Percentiles rank a stretch among this genome's conserved stretches.
These are phyloP conservation scores for Cacoxenus indagator DNA, from an alignment of 2,888 invertebrate genomes.

Conservation along the genomic window DNA sequence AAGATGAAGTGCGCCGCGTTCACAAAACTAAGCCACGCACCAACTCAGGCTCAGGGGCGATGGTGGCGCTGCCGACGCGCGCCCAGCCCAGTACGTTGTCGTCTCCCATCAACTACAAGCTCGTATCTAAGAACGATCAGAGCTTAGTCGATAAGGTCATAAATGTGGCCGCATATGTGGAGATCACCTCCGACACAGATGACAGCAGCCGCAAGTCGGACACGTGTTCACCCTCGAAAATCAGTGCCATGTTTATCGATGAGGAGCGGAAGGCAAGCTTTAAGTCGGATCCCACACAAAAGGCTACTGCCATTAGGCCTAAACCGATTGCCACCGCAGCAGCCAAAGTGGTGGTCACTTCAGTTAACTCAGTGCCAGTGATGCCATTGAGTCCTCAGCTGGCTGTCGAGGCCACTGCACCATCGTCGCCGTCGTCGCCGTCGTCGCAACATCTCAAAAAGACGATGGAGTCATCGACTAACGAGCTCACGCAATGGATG, in stretches of 20 bases:
- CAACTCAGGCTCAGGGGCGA: slow-evolving; percentile 21
- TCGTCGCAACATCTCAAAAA: slow-evolving; percentile 25
- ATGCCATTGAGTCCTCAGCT: slow-evolving; percentile 44
- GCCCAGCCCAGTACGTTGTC: slow-evolving; percentile 33
- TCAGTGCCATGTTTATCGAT: slow-evolving; percentile 71
- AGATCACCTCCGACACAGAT: slow-evolving; percentile 70
- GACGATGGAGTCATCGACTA: slow-evolving; percentile 36
- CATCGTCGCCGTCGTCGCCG: slow-evolving; percentile 4
- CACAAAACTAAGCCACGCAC: slow-evolving; percentile 70
- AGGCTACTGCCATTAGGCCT: slow-evolving; percentile 44
- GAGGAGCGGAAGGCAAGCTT: slow-evolving; percentile 71
- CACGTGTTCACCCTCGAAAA: slow-evolving; percentile 65
- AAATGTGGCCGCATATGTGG: slow-evolving; percentile 70
- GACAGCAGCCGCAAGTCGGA: slow-evolving; percentile 70
- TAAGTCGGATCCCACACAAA: slow-evolving; percentile 66
- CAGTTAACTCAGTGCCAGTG: slow-evolving; percentile 38
- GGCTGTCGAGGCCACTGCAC: slow-evolving; percentile 36
- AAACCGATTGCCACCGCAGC: slow-evolving; percentile 14
- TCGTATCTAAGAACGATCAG: slow-evolving; percentile 57
- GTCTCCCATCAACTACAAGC: slow-evolving; percentile 62
- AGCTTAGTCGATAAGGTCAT: slow-evolving; percentile 69
- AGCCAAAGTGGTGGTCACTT: slow-evolving; percentile 24
- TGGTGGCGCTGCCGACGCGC: slow-evolving; percentile 43
- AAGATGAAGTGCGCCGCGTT: slow-evolving; percentile 69
- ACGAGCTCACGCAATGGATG: slow-evolving; percentile 63